These are phyloP conservation scores for Atta cephalotes DNA, from an alignment of 1,140 invertebrate species.

Conservation along the genomic window DNA sequence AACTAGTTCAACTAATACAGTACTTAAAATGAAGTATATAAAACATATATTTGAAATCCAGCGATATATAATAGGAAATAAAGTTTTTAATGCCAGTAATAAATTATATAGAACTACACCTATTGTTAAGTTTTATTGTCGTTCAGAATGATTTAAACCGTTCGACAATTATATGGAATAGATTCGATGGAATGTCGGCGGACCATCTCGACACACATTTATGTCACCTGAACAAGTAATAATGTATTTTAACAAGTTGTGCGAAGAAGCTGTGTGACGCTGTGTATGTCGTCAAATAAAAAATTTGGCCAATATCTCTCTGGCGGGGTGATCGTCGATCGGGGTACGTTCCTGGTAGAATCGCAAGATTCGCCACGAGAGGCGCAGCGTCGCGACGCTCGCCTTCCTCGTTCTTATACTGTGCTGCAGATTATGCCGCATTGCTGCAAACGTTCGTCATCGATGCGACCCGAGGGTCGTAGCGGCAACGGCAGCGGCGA, in stretches of 20 bases:
- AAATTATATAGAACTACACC: too few relatives aligned
- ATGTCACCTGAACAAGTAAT: too few relatives aligned
- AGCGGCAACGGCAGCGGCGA: background rate
- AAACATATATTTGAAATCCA: too few relatives aligned
- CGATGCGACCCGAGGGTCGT: constrained; percentile 39
- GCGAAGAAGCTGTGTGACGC: background rate
- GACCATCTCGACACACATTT: too few relatives aligned
- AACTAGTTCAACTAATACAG: too few relatives aligned
- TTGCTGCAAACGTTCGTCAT: constrained; percentile 73
- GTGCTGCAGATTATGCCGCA: constrained; percentile 80
- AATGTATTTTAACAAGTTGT: background rate
- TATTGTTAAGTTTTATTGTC: too few relatives aligned
- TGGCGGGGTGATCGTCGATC: background rate
- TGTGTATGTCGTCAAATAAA: too few relatives aligned
- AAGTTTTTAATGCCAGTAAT: too few relatives aligned
- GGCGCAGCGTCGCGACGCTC: constrained; percentile 72
- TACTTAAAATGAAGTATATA: too few relatives aligned
- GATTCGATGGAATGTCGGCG: background rate
- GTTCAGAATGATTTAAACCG: background rate
- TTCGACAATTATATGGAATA: background rate
- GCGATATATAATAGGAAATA: too few relatives aligned
- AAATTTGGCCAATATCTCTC: background rate
- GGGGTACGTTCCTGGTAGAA: constrained; percentile 31
- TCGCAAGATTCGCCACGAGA: constrained; percentile 65
- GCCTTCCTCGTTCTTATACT: constrained; percentile 62